Evolutionary conservation across 1,140 invertebrate genomes (phyloP).

Genomic region (Leptonema lineaticorne): DNA sequence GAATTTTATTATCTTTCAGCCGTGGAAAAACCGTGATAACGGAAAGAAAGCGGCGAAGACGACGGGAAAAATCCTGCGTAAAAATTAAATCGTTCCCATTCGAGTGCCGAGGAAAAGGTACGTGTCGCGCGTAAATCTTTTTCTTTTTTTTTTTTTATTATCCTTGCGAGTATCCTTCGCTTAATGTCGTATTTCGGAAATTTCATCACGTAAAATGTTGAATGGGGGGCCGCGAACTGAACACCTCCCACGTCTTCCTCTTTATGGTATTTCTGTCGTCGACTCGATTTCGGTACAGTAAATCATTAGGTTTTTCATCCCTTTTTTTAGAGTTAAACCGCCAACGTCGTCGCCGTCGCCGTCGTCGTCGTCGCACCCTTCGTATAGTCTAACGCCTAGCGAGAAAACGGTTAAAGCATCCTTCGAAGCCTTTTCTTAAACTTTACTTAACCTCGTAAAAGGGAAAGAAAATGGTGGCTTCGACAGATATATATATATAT

Average conservation of each 20-base stretch:
- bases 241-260: background rate
- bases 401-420: background rate
- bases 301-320: constrained; percentile 3
- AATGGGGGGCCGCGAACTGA: background rate
- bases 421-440: no score
- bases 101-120: no score
- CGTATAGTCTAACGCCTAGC: background rate
- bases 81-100: background rate
- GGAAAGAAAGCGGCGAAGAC: no score
- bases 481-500: no score
- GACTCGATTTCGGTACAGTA: background rate
- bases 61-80: background rate
- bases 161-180: background rate
- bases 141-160: no score
- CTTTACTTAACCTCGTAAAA: no score
- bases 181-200: background rate
- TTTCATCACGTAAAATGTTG: constrained; percentile 18
- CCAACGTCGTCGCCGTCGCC: background rate
- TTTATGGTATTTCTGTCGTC: background rate
- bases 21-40: no score
- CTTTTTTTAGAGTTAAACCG: no score
- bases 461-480: no score
- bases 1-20: no score
- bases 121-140: no score
- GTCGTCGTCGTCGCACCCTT: no score